Evolutionary conservation across 2,888 invertebrate species (phyloP).

Genomic region (Axea sp.): DNA sequence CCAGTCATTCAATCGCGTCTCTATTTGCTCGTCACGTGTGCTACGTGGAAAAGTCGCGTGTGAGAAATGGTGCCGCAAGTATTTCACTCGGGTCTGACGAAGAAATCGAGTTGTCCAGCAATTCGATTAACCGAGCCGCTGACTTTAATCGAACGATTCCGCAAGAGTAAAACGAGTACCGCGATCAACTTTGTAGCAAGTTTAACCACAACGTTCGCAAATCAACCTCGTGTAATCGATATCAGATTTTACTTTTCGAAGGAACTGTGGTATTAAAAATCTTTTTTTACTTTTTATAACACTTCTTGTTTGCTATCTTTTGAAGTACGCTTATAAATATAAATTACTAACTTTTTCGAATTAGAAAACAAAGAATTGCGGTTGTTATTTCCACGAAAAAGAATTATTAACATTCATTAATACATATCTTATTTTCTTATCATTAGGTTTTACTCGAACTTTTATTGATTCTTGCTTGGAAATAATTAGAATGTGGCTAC

Average conservation of each 20-base stretch:
- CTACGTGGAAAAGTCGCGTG: slow-evolving; percentile 38
- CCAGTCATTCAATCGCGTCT: slow-evolving; percentile 3
- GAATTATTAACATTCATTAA: no score
- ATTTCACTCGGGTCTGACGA: slow-evolving; percentile 4
- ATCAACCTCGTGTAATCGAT: slow-evolving; percentile 9
- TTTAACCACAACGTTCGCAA: slow-evolving; percentile 31
- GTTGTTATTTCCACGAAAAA: no score
- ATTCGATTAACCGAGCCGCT: slow-evolving; percentile 41
- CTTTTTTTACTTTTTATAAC: no score
- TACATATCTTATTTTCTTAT: no score
- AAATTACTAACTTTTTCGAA: no score
- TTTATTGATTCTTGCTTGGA: no score
- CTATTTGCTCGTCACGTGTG: slow-evolving; percentile 22
- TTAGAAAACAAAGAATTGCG: no score
- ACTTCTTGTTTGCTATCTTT: no score
- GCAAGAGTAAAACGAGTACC: slow-evolving; percentile 9
- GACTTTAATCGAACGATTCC: slow-evolving; percentile 49
- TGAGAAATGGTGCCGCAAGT: slow-evolving; percentile 37
- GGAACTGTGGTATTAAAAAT: no score
- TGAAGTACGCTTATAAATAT: no score
- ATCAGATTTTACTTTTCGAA: slow-evolving; percentile 21
- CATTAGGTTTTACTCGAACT: no score
- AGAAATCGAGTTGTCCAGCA: slow-evolving; percentile 55
- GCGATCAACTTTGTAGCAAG: slow-evolving; percentile 22
- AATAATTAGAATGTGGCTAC: no score